Evolutionary conservation across 2,113 vertebrate genomes (phyloP), one percentile per base, ranked within the genome.

Genomic region (Eulemur rufifrons): DNA sequence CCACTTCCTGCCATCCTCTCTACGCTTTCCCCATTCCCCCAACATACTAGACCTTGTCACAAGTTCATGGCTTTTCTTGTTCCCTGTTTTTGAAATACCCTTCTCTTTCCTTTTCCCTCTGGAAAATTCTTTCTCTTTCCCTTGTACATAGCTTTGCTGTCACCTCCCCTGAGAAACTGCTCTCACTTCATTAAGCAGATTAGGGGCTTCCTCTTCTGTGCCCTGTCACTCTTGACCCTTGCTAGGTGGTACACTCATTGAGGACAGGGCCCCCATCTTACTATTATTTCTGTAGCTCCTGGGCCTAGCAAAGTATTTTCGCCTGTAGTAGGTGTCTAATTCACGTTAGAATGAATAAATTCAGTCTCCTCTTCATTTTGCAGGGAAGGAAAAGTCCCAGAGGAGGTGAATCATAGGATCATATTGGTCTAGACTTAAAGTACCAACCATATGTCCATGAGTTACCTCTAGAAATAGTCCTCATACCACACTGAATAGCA

Each of bases 1-100:
- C 32, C 37, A 18, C 45, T 68, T 29, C 27, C 54, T 73, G 71
- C 50, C 13, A 2, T 17, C 37, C 56, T 39, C 37, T 54, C 27
- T 11, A 3, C 2, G 1, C 5, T 52, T 21, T 3, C 23, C 32
- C 50, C 12, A 0, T 12, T 5, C 42, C 25, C 10, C n/a, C 47
- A 37, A 5, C 8, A 11, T 34, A 52, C 78, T 9, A n/a, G 63
- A 14, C 14, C 61, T 83, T 52, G 54, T 78, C 52, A 63, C 18
- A 76, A 37, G 45, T 69, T 69, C 15, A 18, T 76, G 42, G 29
- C 32, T 69, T 74, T 47, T 52, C n/a, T 77, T 61, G 21, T 82
- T 76, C 39, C 18, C 8, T 42, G 6, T 54, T n/a, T 56, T 76
- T 39, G 52, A 81, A 61, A 61, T 71, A 45, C 7, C 12, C 12